Evolutionary conservation across 2,113 vertebrate genomes (phyloP).

Genomic region (Heliornis fulica): DNA sequence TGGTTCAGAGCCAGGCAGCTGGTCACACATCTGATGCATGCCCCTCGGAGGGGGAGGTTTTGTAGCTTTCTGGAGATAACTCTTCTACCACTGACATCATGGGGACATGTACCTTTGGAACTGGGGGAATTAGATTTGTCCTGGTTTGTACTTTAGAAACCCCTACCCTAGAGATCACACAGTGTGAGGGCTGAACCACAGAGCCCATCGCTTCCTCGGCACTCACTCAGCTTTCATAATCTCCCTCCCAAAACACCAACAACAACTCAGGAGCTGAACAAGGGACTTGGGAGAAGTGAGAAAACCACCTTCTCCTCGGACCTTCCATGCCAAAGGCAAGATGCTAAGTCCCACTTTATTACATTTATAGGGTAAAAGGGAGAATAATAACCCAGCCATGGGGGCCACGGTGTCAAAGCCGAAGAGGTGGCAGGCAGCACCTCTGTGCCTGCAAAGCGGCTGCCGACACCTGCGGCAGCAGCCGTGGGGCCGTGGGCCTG

Average conservation of each 20-base stretch:
- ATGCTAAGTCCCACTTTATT: constrained; percentile 30
- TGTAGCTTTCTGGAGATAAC: not conserved
- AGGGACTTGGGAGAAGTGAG: not conserved
- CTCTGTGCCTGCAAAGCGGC: not conserved
- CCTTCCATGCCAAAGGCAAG: not conserved
- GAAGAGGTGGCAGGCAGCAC: not conserved
- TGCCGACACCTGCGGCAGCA: constrained; percentile 21
- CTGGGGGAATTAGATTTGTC: not conserved
- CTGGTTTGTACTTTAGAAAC: not conserved
- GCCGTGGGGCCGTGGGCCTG: constrained; percentile 29
- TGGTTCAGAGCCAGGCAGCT: not conserved
- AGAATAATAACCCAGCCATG: not conserved
- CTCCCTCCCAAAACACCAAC: not conserved
- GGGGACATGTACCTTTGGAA: not conserved
- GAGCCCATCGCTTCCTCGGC: not conserved
- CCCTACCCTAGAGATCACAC: not conserved
- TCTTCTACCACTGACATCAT: not conserved
- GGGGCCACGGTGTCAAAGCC: not conserved
- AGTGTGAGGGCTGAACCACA: not conserved
- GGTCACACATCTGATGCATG: not conserved
- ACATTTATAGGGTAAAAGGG: constrained; percentile 22
- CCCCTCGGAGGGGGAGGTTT: not conserved
- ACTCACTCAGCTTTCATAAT: not conserved
- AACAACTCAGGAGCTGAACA: not conserved
- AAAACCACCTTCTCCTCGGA: not conserved